These are phyloP conservation scores for Rhogogaster chlorosoma DNA, from an alignment of 2,888 invertebrate species.

Conservation along the genomic window DNA sequence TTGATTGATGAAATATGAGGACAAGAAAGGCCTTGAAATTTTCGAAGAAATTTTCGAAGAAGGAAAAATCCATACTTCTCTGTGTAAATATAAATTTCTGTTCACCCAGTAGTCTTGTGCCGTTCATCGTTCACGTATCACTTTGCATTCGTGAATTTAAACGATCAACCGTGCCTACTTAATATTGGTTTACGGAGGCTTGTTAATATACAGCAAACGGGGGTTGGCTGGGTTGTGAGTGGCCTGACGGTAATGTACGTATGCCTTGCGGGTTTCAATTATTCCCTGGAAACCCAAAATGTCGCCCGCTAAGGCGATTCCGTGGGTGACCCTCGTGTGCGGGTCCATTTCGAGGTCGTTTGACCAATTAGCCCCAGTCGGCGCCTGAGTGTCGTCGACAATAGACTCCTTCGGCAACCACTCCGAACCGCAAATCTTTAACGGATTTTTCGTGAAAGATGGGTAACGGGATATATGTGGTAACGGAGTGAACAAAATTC, in stretches of 20 bases:
- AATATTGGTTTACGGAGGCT: conserved; percentile 26
- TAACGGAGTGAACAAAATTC: neutral
- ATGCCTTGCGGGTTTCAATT: conserved; percentile 39
- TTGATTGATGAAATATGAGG: neutral
- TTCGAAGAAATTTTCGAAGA: neutral
- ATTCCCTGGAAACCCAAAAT: conserved; percentile 34
- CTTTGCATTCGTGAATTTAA: conserved; percentile 9
- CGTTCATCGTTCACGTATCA: neutral
- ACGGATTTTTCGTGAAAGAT: neutral
- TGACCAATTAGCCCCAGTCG: conserved; percentile 37
- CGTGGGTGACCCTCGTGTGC: conserved; percentile 42
- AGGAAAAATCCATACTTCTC: neutral
- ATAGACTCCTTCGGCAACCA: conserved; percentile 23
- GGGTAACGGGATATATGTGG: neutral
- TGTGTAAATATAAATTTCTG: neutral
- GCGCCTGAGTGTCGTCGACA: conserved; percentile 24
- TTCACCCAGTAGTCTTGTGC: neutral
- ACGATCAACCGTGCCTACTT: neutral
- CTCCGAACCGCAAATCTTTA: conserved; percentile 11
- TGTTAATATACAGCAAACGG: conserved; percentile 32
- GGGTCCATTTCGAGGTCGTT: conserved; percentile 39
- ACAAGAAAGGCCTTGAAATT: neutral
- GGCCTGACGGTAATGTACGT: conserved; percentile 34
- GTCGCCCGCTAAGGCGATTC: conserved; percentile 29
- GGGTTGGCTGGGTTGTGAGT: neutral